Evolutionary conservation across 2,113 vertebrate genomes (phyloP), one percentile per base, ranked within the genome.

Genomic region (Physeter macrocephalus): DNA sequence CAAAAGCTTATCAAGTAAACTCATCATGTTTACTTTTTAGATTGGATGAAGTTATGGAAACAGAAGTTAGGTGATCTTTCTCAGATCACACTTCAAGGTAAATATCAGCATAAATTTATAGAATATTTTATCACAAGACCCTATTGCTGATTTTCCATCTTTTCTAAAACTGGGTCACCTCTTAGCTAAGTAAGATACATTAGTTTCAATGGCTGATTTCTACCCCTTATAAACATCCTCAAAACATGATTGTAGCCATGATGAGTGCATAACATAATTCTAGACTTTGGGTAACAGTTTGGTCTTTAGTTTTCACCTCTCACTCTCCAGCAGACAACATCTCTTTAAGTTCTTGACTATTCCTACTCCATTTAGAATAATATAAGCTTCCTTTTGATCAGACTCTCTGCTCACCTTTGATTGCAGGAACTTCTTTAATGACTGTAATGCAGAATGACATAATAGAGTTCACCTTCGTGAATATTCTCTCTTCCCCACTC

Each of bases 1-100:
- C 13, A 92, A 90, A 9, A 90, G 41, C 52, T 87, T 57, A 90
- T 61, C 13, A 88, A 67, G n/a, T 88, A 72, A 91, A 43, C 39
- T 86, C 34, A 94, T 52, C 67, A 36, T 46, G 11, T 82, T 97
- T 93, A 95, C 34, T 25, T 85, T 97, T 92, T 66, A 74, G 27
- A 80, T 41, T 74, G 18, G 8, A 80, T 87, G 25, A 94, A 94
- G 25, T 89, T 31, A 88, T 88, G 66, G 69, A 86, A 95, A 72
- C 23, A 80, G 15, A 95, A 71, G 15, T 20, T 62, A 66, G 41
- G 23, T 88, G 41, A 69, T 59, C 49, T 84, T 97, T 84, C 52
- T 78, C 29, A 93, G 61, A 59, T 93, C 31, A 75, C 34, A 81
- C 72, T 66, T 91, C 81, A 97, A 96, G 27, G 85, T 90, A 71